Conservation (phyloP, 1,140 invertebrate genomes). For the Pteromalus puparum region DNA sequence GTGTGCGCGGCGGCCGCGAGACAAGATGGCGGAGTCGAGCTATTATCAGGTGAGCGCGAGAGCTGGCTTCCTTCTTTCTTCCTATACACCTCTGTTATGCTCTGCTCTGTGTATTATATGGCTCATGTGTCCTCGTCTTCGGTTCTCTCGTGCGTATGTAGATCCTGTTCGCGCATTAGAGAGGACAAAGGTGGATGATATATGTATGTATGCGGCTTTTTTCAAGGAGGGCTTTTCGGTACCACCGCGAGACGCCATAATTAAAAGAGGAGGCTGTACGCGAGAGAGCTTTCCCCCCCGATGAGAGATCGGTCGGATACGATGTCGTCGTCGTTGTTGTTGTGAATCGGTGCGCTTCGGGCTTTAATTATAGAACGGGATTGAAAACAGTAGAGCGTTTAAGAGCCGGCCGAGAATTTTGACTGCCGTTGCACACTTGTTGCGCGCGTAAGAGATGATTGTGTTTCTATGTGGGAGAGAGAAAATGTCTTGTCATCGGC, state of each 20-base stretch:
- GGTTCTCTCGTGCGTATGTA: too few relatives aligned
- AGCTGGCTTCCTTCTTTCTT: slow-evolving; percentile 9
- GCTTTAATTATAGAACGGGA: not conserved
- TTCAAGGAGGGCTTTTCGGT: not conserved
- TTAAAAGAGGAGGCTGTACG: not conserved
- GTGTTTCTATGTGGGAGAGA: not conserved
- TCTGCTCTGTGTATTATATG: not conserved
- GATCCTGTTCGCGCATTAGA: too few relatives aligned
- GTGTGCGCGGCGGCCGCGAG: slow-evolving; percentile 46
- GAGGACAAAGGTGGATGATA: not conserved
- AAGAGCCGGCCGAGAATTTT: not conserved
- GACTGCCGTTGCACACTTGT: not conserved
- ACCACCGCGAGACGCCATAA: not conserved
- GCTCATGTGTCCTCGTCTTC: too few relatives aligned
- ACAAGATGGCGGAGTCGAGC: slow-evolving; percentile 78
- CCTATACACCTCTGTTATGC: not conserved
- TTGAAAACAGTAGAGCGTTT: not conserved
- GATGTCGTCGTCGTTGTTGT: not conserved
- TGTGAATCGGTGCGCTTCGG: not conserved
- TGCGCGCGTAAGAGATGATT: not conserved
- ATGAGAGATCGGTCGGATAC: not conserved
- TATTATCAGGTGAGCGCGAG: slow-evolving; percentile 78
- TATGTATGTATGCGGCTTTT: not conserved
- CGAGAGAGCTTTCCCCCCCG: not conserved
- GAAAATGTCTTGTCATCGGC: not conserved